Base-by-base conservation (phyloP, 2,113 vertebrate genomes). In the Macaca mulatta region DNA sequence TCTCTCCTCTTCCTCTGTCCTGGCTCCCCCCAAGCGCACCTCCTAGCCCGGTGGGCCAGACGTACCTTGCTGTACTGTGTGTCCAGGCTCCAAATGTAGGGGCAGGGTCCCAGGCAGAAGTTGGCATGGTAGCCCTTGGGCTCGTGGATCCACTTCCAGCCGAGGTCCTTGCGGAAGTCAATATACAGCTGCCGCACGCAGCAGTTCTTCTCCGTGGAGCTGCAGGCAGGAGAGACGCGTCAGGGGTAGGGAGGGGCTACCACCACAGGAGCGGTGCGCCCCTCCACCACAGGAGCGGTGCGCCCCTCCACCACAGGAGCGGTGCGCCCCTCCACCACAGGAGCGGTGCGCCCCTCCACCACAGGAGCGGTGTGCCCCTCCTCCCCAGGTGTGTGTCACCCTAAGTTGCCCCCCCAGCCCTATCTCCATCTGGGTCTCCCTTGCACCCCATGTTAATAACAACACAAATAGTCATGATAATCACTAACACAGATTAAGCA, bases 141-240 rank as follows among this genome's bases (percentile, higher is more conserved):
- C 85, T 99, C 98, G 4, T 99, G 99, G 89, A 99, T 99, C 99
- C 99, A 99, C 96, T 99, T 99, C 99, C 99, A 99, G 70, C 99
- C 99, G 92, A 99, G 98, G 96, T 99, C 99, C 94, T 99, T 99
- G 35, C 99, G 99, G 98, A 99, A 99, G 98, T 99, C 99, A 1
- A 99, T 99, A 98, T 99, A 99, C 45, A 99, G 98, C 55, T 98
- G 99, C 57, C 99, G 97, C 43, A 99, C 99, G 6, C 99, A 99
- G 97, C 99, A 99, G 88, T 98, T 99, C 97, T 99, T 99, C 89
- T 99, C 98, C 0, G 97, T 98, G 57, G 97, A 97, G 94, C 98
- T 85, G 97, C 30, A 50, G 97, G 93, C 70, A 3, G 80, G 40
- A 38, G 14, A 40, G 35, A 72, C 5, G 6, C 3, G 86, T 96